Evolutionary conservation across 2,113 vertebrate genomes (phyloP).

Genomic region (Myotis yumanensis): DNA sequence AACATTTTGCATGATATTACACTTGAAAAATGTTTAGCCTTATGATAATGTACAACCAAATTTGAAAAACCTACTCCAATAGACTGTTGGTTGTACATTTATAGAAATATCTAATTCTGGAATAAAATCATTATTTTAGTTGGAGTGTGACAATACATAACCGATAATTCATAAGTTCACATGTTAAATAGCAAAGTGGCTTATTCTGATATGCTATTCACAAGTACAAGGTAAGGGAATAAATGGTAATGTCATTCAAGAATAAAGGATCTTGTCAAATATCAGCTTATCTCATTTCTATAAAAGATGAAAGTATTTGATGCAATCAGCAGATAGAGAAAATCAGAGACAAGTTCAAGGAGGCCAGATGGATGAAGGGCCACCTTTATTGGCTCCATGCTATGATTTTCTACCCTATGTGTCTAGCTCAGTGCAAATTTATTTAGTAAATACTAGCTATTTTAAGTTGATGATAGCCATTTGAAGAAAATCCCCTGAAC

Average conservation of each 20-base stretch:
- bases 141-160: background rate
- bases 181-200: conserved; percentile 10
- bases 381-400: rapidly evolving
- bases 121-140: conserved; percentile 23
- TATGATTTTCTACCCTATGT: background rate
- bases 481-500: conserved; percentile 9
- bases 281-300: background rate
- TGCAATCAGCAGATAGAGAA: background rate
- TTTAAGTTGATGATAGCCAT: background rate
- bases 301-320: background rate
- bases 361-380: rapidly evolving
- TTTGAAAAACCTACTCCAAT: background rate
- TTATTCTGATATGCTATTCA: background rate
- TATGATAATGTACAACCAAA: background rate
- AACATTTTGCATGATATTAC: background rate
- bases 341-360: background rate
- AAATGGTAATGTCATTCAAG: background rate
- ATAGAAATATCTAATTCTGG: background rate
- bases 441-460: conserved; percentile 3
- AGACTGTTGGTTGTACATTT: background rate
- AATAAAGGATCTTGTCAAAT: conserved; percentile 48
- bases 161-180: background rate
- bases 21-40: background rate
- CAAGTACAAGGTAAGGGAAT: background rate
- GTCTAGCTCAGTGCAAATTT: background rate